These are phyloP conservation scores for Pangasianodon gigas DNA, from an alignment of 2,113 vertebrate species.

Conservation along the genomic window DNA sequence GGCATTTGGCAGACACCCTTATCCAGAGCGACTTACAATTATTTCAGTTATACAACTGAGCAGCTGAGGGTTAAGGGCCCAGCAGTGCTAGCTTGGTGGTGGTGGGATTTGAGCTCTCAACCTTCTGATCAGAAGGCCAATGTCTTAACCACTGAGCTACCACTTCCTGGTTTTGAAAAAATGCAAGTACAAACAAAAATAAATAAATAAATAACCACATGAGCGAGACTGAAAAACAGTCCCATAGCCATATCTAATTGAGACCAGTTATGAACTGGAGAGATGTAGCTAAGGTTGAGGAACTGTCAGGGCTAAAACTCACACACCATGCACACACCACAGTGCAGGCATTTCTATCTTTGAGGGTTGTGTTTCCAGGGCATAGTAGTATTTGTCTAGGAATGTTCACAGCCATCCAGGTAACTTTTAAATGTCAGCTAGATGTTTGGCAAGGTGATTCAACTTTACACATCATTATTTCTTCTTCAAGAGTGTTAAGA, in stretches of 20 bases:
- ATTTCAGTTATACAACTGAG: no score
- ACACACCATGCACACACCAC: not conserved
- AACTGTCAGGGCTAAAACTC: not conserved
- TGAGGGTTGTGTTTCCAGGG: not conserved
- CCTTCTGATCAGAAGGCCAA: no score
- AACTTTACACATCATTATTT: not conserved
- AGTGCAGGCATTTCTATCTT: not conserved
- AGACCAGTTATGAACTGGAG: not conserved
- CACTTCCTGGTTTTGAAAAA: no score
- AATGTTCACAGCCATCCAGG: not conserved
- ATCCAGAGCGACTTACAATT: no score
- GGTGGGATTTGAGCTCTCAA: no score
- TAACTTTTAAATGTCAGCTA: not conserved
- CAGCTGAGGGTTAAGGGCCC: no score
- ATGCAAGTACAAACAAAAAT: not conserved
- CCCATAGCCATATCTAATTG: no score
- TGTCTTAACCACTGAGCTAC: no score
- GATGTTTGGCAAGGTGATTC: not conserved
- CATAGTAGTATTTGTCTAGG: not conserved
- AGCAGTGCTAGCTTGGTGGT: no score
- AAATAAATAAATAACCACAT: not conserved
- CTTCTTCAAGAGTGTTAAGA: not conserved
- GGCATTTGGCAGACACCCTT: no score
- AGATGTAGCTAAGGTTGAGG: not conserved
- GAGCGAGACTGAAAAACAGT: not conserved